Conservation (phyloP, 2,113 vertebrate genomes). For the Syrmaticus mikado region DNA sequence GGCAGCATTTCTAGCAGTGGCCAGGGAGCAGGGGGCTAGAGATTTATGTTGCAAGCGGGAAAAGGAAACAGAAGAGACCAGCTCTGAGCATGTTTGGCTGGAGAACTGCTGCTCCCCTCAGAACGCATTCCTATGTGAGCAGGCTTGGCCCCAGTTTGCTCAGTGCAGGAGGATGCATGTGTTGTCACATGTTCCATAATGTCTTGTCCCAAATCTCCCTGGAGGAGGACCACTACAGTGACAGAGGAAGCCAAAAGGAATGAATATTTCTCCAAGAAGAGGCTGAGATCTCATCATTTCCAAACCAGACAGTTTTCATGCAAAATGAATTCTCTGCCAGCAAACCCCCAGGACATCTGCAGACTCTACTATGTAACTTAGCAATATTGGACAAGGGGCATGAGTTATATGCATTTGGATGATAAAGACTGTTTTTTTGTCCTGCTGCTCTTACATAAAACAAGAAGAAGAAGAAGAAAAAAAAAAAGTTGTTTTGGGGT, state of each 20-base stretch:
- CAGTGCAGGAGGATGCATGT: not conserved
- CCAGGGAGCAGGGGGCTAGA: not conserved
- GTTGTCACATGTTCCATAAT: not conserved
- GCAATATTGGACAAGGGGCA: not conserved
- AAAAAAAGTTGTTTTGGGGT: not conserved
- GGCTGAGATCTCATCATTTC: not conserved
- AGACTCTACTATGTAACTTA: not conserved
- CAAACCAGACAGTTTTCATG: not conserved
- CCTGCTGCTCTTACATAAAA: not conserved
- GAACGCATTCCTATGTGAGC: not conserved
- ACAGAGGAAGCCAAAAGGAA: not conserved
- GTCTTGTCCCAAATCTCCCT: not conserved
- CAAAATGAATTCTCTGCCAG: not conserved
- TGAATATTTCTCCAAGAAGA: not conserved
- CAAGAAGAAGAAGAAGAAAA: not conserved
- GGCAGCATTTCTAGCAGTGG: not conserved
- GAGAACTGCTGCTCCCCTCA: not conserved
- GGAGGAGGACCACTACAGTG: not conserved
- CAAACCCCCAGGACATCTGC: not conserved
- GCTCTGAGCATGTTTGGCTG: not conserved
- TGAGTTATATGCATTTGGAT: not conserved
- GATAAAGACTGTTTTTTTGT: constrained; percentile 46
- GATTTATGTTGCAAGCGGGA: not conserved
- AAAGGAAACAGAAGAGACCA: not conserved
- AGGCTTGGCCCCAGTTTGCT: not conserved